These are phyloP conservation scores for Capricornis sumatraensis DNA, from an alignment of 2,113 vertebrate species.

Conservation along the genomic window DNA sequence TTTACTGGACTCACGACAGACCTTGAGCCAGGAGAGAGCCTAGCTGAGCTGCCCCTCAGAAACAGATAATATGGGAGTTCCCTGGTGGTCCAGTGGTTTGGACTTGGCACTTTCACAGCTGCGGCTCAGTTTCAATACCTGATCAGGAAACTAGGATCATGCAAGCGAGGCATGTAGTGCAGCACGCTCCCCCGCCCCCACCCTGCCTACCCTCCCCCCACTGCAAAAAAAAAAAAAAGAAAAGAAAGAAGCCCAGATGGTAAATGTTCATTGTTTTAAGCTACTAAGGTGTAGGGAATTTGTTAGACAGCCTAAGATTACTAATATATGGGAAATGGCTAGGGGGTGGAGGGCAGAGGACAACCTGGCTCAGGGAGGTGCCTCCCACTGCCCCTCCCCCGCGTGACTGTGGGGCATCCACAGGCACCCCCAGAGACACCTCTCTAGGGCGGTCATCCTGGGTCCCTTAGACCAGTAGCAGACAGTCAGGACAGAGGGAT, in stretches of 20 bases:
- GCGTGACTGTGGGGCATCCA: accelerated
- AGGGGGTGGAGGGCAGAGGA: neutral
- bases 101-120: neutral
- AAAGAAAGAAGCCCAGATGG: neutral
- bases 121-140: neutral
- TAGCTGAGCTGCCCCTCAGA: neutral
- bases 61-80: neutral
- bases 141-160: neutral
- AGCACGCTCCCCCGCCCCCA: accelerated
- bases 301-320: neutral
- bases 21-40: neutral
- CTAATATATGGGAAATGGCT: neutral
- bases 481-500: neutral
- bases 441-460: neutral
- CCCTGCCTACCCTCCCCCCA: too few relatives aligned
- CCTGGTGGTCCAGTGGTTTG: neutral
- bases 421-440: neutral
- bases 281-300: neutral
- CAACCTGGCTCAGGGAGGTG: neutral
- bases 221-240: neutral
- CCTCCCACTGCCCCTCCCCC: neutral
- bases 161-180: neutral
- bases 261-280: neutral
- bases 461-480: neutral
- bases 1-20: neutral